phyloP scores from a whole-genome alignment of 2,797 vertebrate species.

The Clangula hyemalis region DNA sequence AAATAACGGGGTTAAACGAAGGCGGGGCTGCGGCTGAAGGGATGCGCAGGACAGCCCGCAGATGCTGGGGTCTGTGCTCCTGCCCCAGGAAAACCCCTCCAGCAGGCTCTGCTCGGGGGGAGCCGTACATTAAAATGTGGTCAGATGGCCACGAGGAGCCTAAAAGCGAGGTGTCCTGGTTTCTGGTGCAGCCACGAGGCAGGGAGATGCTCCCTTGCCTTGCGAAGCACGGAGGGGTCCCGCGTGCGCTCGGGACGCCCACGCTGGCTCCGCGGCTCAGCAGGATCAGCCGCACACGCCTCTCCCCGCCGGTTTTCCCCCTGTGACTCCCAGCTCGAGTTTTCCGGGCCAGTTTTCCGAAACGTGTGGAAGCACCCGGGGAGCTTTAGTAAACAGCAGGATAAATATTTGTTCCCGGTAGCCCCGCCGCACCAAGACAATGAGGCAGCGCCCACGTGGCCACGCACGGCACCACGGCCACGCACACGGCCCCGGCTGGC shows the following conservation, averaged over 20 bases:
- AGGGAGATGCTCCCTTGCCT: too few species aligned
- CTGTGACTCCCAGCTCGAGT: background rate
- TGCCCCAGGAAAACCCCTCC: background rate
- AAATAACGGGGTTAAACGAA: constrained; percentile 61
- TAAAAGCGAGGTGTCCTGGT: background rate
- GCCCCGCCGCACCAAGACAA: constrained; percentile 40
- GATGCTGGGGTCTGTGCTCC: background rate
- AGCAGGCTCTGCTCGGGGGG: background rate
- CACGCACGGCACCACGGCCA: background rate
- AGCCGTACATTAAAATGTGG: background rate
- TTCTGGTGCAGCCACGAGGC: too few species aligned
- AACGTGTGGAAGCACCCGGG: constrained; percentile 53
- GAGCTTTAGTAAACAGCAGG: constrained; percentile 47
- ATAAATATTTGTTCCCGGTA: constrained; percentile 63
- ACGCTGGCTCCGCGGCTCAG: background rate
- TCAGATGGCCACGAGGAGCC: background rate
- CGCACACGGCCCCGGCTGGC: fast-evolving
- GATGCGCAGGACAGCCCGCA: background rate
- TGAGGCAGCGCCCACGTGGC: background rate
- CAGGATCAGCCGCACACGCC: background rate
- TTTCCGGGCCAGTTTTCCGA: constrained; percentile 51
- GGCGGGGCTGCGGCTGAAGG: constrained; percentile 11
- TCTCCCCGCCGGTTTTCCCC: background rate
- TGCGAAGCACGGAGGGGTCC: background rate
- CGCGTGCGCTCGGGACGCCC: background rate